phyloP scores from a whole-genome alignment of 1,140 invertebrate genomes.

The Anastrepha obliqua region DNA sequence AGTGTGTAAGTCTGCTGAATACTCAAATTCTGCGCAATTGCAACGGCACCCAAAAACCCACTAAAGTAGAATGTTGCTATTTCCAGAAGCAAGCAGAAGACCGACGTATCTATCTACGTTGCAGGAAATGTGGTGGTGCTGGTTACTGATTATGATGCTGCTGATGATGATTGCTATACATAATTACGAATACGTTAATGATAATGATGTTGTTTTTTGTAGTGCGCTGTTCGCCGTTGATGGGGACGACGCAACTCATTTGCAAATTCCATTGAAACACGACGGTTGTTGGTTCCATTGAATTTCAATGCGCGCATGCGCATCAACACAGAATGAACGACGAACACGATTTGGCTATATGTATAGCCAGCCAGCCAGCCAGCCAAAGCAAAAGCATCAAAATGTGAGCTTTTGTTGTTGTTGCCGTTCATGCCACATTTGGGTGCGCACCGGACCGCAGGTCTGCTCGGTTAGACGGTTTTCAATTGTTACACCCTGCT shows the following conservation, averaged over 20 bases:
- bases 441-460: constrained; percentile 41
- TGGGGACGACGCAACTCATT: constrained; percentile 67
- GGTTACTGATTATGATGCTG: background rate
- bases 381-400: constrained; percentile 18
- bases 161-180: background rate
- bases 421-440: constrained; percentile 35
- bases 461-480: background rate
- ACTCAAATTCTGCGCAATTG: background rate
- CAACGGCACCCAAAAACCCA: background rate
- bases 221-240: background rate
- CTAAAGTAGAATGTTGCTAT: background rate
- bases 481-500: background rate
- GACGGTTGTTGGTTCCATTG: constrained; percentile 59
- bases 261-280: constrained; percentile 74
- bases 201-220: constrained; percentile 27
- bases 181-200: background rate
- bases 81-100: background rate
- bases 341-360: constrained; percentile 8
- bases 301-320: constrained; percentile 48
- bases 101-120: no score
- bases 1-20: background rate
- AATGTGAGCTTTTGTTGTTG: background rate
- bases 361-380: background rate
- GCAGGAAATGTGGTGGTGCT: no score
- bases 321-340: constrained; percentile 6